Percentiles rank a stretch among this genome's conserved stretches.
These are phyloP conservation scores for Drosophila kanapiae DNA, from an alignment of 1,140 invertebrate species.

Conservation along the genomic window DNA sequence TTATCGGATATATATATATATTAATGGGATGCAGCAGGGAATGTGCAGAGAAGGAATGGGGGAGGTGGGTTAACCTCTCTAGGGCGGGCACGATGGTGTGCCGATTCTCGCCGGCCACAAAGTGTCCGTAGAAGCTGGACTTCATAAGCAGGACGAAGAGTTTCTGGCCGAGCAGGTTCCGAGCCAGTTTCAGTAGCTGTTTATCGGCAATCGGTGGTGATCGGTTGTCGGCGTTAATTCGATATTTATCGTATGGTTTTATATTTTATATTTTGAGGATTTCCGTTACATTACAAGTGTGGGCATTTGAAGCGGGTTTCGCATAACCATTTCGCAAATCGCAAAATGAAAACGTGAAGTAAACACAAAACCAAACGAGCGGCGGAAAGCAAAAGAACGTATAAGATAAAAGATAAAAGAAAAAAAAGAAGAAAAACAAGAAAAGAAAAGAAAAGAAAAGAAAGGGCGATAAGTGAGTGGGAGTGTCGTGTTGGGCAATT, in stretches of 20 bases:
- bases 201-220: conserved; percentile 22
- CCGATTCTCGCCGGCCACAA: conserved; percentile 98
- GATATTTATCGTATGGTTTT: conserved; percentile 18
- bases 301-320: conserved; percentile 41
- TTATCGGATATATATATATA: not conserved
- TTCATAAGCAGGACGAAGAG: conserved; percentile 97
- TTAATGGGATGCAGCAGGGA: conserved; percentile 19
- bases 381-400: conserved; percentile 41
- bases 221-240: not conserved
- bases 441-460: conserved; percentile 72
- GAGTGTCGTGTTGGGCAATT: conserved; percentile 64
- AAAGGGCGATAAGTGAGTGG: conserved; percentile 67
- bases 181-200: conserved; percentile 93
- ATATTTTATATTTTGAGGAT: not conserved
- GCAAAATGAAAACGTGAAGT: conserved; percentile 32
- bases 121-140: conserved; percentile 98
- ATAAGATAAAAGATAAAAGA: conserved; percentile 25
- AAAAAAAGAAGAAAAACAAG: conserved; percentile 41
- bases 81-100: conserved; percentile 93
- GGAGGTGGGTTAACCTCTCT: conserved; percentile 86
- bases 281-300: conserved; percentile 33
- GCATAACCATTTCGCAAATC: conserved; percentile 36
- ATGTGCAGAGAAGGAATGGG: conserved; percentile 14
- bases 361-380: conserved; percentile 37
- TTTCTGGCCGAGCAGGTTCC: conserved; percentile 92